phyloP scores from a whole-genome alignment of 2,888 invertebrate genomes.

The Ophonus ardosiacus region DNA sequence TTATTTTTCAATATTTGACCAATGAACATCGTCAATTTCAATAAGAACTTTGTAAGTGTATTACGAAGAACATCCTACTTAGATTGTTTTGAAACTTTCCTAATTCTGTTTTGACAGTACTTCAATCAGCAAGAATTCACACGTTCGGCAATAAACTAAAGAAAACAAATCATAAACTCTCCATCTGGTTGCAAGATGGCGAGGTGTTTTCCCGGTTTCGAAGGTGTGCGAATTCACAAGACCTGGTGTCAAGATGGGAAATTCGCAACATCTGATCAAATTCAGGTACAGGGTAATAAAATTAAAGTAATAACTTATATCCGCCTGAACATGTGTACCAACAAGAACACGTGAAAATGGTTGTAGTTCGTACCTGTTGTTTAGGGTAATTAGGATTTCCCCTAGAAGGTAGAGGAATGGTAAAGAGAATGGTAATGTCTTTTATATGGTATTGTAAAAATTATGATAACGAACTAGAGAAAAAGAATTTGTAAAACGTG shows the following conservation, averaged over 20 bases:
- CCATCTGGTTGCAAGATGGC: slow-evolving; percentile 34
- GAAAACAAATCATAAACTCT: slow-evolving; percentile 32
- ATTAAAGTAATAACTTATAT: slow-evolving; percentile 18
- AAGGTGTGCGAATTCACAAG: not conserved
- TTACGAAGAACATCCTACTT: no score
- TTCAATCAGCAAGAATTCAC: slow-evolving; percentile 10
- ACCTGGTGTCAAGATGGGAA: not conserved
- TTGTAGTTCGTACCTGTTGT: not conserved
- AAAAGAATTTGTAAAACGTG: no score
- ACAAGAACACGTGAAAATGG: not conserved
- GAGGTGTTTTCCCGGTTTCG: not conserved
- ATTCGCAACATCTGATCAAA: slow-evolving; percentile 30
- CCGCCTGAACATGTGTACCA: not conserved
- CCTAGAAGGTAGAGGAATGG: not conserved
- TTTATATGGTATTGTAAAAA: no score
- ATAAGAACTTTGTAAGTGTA: no score
- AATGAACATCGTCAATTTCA: no score
- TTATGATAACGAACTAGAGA: no score
- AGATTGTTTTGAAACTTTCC: not conserved
- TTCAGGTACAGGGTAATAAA: slow-evolving; percentile 28
- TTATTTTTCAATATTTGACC: no score
- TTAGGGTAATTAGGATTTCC: not conserved
- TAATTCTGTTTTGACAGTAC: not conserved
- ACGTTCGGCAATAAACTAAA: slow-evolving; percentile 31
- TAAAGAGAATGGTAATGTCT: no score